phyloP scores from a whole-genome alignment of 2,113 vertebrate species.

The Ptychochromis oligacanthus region DNA sequence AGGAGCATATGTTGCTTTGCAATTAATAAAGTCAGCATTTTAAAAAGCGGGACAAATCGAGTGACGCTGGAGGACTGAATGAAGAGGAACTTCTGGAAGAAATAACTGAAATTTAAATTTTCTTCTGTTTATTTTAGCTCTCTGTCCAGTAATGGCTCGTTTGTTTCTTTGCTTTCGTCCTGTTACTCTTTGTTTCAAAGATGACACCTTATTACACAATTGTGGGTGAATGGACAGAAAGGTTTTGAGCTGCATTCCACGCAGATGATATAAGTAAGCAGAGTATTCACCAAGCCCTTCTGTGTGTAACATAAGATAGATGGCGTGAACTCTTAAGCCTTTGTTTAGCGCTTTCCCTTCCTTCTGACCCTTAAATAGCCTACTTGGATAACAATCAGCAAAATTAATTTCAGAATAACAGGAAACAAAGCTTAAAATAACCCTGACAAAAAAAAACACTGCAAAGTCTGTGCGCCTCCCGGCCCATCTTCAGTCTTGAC shows the following conservation, averaged over 20 bases:
- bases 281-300: constrained; percentile 34
- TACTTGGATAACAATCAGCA: not conserved
- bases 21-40: constrained; percentile 19
- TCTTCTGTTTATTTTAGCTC: constrained; percentile 4
- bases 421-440: not conserved
- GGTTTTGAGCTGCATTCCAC: constrained; percentile 34
- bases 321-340: constrained; percentile 8
- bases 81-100: constrained; percentile 10
- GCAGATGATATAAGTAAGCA: constrained; percentile 49
- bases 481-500: not conserved
- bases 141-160: constrained; percentile 9
- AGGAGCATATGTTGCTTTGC: constrained; percentile 24
- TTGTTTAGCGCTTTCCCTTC: constrained; percentile 1
- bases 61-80: constrained; percentile 16
- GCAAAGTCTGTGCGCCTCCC: not conserved
- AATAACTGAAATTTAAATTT: not conserved
- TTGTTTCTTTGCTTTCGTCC: not conserved
- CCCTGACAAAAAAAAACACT: not conserved
- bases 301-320: constrained; percentile 6
- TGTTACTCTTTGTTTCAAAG: constrained; percentile 11
- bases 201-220: constrained; percentile 25
- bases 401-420: not conserved
- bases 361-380: constrained; percentile 16
- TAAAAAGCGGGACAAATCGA: constrained; percentile 17
- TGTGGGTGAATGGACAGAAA: not conserved